A percentile compares a stretch with the other conserved stretches of the same genome.
Evolutionary conservation across 2,888 invertebrate genomes (phyloP).

Genomic region (Tolmerus cingulatus): DNA sequence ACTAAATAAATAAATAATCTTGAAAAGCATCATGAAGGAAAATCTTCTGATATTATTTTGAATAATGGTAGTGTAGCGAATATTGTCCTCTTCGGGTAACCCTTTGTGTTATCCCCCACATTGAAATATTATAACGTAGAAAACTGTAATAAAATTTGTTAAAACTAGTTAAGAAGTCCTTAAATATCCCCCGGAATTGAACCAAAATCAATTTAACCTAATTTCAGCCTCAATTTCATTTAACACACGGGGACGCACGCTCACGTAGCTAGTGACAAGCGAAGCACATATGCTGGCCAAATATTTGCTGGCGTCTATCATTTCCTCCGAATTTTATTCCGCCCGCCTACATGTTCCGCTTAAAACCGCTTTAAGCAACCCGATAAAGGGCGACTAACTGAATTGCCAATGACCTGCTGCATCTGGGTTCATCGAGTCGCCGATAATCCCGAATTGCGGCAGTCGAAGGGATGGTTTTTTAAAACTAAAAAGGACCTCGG

Average conservation of each 20-base stretch:
- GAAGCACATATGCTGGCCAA: neutral
- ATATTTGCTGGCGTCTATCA: neutral
- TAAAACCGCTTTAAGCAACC: neutral
- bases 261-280: neutral
- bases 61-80: no score
- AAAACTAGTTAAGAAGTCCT: neutral
- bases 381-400: neutral
- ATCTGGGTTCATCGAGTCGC: neutral
- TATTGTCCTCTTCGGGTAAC: no score
- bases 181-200: neutral
- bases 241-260: neutral
- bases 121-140: no score
- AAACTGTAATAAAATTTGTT: no score
- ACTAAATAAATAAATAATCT: no score
- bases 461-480: neutral
- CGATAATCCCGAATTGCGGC: neutral
- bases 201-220: neutral
- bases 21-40: no score
- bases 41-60: no score
- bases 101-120: no score
- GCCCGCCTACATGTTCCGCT: neutral
- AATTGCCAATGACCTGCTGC: neutral
- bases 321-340: neutral
- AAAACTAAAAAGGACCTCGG: conserved; percentile 6
- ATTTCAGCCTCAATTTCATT: neutral